Base-by-base conservation (phyloP, 2,113 vertebrate species). In the Myrmecophaga tridactyla region DNA sequence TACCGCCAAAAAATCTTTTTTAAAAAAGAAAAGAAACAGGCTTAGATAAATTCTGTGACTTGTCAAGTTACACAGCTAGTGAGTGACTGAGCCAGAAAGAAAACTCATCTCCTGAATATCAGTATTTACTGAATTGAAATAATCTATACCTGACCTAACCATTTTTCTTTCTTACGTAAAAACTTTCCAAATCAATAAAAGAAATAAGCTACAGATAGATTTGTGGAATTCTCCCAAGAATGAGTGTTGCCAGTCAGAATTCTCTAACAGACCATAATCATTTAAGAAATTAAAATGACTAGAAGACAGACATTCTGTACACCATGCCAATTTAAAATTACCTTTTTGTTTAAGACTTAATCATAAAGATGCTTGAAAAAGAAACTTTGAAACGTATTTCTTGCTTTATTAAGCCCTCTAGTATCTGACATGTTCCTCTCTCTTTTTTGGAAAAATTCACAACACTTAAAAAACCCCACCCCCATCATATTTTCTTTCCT, bases 401-500 rank as follows among this genome's bases (percentile, higher is more conserved):
- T 63, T 85, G 62, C 53, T 90, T 92, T 92, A 78, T 27, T 67
- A 90, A 93, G 62, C 43, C 48, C 27, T 87, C 39, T 65, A 76
- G 53, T 92, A 92, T 83, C 65, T 94, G 39, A 81, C n/a, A n/a
- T 13, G n/a, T 39, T 69, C 58, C 48, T 18, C 23, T 92, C 27
- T 75, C 86, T n/a, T 89, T 90, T 91, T 78, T 58, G 53, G 73
- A 92, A 96, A 97, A 96, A 83, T 78, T 70, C 9, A 86, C 36
- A 70, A 70, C 41, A 73, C 73, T 93, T 73, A 56, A 85, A 96
- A 48, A 75, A 77, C 53, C 34, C 51, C 72, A 51, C 36, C 73
- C 62, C 83, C 62, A 58, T 95, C 96, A 84, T 60, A 41, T 91
- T 98, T 98, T 65, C 94, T 97, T 96, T 97, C 85, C 39, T 94